phyloP scores from a whole-genome alignment of 2,888 invertebrate species.

The Eilema caniola region DNA sequence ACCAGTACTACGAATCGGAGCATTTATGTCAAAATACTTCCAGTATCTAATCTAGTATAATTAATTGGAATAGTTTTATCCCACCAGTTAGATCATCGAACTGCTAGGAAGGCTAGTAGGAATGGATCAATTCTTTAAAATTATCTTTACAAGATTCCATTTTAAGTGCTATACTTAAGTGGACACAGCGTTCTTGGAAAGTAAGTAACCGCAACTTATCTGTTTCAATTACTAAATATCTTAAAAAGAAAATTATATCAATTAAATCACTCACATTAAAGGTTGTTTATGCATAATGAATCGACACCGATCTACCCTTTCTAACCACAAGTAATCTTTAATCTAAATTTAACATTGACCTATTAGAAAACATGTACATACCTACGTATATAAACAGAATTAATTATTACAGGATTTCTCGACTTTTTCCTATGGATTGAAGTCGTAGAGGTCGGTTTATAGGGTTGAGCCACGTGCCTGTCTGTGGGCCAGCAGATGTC shows the following conservation, averaged over 20 bases:
- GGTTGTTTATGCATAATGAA: constrained; percentile 3
- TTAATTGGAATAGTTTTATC: constrained; percentile 1
- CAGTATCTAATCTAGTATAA: not conserved
- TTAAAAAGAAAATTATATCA: not conserved
- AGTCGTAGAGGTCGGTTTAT: constrained; percentile 74
- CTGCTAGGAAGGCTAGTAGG: not conserved
- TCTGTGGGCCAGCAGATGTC: constrained; percentile 81
- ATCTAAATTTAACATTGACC: constrained; percentile 20
- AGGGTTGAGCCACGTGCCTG: constrained; percentile 85
- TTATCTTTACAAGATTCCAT: constrained; percentile 1
- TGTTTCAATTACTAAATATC: constrained; percentile 3
- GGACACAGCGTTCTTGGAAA: not conserved
- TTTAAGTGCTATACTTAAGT: constrained; percentile 4
- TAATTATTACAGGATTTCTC: constrained; percentile 70
- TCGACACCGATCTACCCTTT: not conserved
- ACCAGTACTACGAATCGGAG: constrained; percentile 13
- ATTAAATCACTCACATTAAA: not conserved
- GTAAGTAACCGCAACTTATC: constrained; percentile 4
- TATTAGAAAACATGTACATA: constrained; percentile 23
- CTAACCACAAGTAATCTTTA: not conserved
- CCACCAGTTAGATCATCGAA: constrained; percentile 1
- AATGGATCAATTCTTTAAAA: constrained; percentile 1
- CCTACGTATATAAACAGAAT: constrained; percentile 30
- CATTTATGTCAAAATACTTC: constrained; percentile 24
- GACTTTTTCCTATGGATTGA: constrained; percentile 73